phyloP scores from a whole-genome alignment of 2,113 vertebrate species.

The Andinoacara biseriatus region DNA sequence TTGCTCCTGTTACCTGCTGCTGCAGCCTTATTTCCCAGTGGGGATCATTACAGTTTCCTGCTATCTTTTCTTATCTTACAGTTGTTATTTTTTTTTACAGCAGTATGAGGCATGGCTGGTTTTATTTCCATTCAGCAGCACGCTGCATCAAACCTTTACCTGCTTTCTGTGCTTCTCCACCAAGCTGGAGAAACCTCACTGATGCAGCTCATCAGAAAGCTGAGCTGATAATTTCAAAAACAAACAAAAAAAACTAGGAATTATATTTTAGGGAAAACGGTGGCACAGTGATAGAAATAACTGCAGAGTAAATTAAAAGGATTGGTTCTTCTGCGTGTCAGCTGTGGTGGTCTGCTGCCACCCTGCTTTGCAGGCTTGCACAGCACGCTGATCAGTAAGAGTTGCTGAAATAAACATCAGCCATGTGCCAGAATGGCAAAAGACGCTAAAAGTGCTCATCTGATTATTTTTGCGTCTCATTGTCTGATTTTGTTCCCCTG shows the following conservation, averaged over 20 bases:
- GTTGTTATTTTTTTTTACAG: conserved; percentile 1
- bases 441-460: neutral
- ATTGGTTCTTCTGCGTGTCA: neutral
- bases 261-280: neutral
- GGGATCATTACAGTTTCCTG: conserved; percentile 27
- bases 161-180: neutral
- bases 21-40: conserved; percentile 10
- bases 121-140: conserved; percentile 27
- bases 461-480: too few species aligned
- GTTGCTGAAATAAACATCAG: neutral
- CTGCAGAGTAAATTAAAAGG: neutral
- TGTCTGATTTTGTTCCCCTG: too few species aligned
- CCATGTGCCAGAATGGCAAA: too few species aligned
- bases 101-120: neutral
- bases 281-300: neutral
- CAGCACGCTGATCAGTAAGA: neutral
- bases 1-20: neutral
- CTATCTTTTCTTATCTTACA: neutral
- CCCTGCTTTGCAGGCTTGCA: conserved; percentile 1
- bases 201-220: neutral
- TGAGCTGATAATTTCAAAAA: neutral
- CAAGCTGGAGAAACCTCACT: neutral
- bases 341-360: conserved; percentile 10
- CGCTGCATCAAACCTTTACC: neutral
- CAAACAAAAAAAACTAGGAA: neutral